phyloP scores from a whole-genome alignment of 2,888 invertebrate genomes.

The Acrobasis repandana region DNA sequence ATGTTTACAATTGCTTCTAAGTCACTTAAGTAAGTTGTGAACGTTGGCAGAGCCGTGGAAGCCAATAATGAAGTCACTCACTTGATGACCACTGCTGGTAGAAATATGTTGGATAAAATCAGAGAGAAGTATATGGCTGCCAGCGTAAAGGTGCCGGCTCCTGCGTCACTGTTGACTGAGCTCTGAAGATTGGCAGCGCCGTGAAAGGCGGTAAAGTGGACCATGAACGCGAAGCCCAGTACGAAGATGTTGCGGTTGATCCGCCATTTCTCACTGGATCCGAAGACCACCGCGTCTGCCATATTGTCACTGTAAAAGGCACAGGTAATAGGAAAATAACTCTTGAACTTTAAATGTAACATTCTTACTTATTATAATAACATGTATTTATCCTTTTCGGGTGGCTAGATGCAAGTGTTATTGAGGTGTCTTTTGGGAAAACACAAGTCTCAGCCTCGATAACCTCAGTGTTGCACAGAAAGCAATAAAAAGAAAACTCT shows the following conservation, averaged over 20 bases:
- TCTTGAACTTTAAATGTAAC: no score
- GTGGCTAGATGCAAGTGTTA: no score
- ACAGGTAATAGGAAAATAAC: no score
- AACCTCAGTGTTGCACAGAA: no score
- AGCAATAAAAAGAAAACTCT: no score
- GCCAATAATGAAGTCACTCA: constrained; percentile 56
- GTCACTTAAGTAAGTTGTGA: no score
- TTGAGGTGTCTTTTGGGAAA: no score
- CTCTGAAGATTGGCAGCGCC: constrained; percentile 92
- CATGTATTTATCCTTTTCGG: no score
- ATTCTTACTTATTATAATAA: no score
- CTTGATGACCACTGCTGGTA: constrained; percentile 93
- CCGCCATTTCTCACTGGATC: constrained; percentile 86
- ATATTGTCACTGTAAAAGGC: constrained; percentile 38
- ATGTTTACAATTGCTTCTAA: no score
- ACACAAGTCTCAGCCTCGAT: no score
- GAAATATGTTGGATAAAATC: constrained; percentile 94
- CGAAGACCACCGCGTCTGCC: constrained; percentile 65
- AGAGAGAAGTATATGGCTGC: constrained; percentile 94
- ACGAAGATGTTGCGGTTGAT: constrained; percentile 93
- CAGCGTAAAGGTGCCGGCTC: constrained; percentile 91
- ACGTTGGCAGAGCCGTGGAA: no score
- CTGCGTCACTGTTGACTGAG: constrained; percentile 91
- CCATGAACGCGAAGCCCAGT: constrained; percentile 94
- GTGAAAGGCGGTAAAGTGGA: constrained; percentile 96